A percentile compares a stretch with the other conserved stretches of the same genome.
phyloP scores from a whole-genome alignment of 2,888 invertebrate species.

The Agriopis marginaria region DNA sequence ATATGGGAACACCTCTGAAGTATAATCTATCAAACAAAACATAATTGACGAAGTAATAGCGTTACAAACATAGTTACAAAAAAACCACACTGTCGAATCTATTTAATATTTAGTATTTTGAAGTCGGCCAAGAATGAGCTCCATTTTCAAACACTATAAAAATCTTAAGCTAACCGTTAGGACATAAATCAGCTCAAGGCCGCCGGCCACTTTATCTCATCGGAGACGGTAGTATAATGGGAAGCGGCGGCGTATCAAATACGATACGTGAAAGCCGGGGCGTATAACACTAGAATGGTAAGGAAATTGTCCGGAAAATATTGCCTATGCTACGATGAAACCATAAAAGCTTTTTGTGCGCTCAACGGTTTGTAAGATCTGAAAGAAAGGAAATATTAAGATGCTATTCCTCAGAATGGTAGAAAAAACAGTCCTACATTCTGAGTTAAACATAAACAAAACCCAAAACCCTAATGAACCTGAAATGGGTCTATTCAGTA shows the following conservation, averaged over 20 bases:
- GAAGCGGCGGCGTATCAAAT: constrained; percentile 48
- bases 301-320: constrained; percentile 41
- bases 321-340: constrained; percentile 24
- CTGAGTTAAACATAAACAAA: too few relatives aligned
- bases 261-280: constrained; percentile 33
- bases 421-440: neutral
- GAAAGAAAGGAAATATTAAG: neutral
- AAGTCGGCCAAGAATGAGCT: too few relatives aligned
- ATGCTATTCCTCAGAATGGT: neutral
- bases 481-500: too few relatives aligned
- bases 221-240: constrained; percentile 49
- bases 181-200: constrained; percentile 46
- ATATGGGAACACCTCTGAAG: too few relatives aligned
- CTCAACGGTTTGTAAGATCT: constrained; percentile 5
- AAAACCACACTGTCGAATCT: too few relatives aligned
- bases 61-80: too few relatives aligned
- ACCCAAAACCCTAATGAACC: too few relatives aligned
- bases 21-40: too few relatives aligned
- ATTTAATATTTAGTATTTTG: too few relatives aligned
- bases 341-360: constrained; percentile 13
- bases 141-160: constrained; percentile 9
- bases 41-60: too few relatives aligned
- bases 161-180: constrained; percentile 34
- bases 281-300: constrained; percentile 13
- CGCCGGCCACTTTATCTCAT: constrained; percentile 53